These are phyloP conservation scores for Cenopis cana DNA, from an alignment of 2,888 invertebrate species.

Conservation along the genomic window DNA sequence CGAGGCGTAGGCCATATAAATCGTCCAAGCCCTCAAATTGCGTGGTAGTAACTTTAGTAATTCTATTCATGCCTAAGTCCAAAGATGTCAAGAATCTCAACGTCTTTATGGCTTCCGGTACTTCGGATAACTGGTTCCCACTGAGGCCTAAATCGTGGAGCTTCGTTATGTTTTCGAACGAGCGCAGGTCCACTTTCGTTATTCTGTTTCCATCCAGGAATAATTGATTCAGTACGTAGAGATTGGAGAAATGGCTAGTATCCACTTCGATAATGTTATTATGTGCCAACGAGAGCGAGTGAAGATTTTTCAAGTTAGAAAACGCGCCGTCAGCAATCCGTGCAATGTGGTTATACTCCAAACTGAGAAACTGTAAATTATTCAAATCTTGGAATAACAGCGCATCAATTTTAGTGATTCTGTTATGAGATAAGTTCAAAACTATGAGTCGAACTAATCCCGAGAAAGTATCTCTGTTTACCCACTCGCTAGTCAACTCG, in stretches of 20 bases:
- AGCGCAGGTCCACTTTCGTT: slow-evolving; percentile 87
- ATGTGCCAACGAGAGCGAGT: slow-evolving; percentile 89
- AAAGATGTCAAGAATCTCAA: slow-evolving; percentile 90
- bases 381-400: slow-evolving; percentile 90
- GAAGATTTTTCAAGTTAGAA: slow-evolving; percentile 90
- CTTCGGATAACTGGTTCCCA: slow-evolving; percentile 88
- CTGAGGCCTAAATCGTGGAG: slow-evolving; percentile 91
- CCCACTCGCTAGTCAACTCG: slow-evolving; percentile 91
- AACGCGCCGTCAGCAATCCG: slow-evolving; percentile 90
- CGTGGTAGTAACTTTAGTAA: slow-evolving; percentile 88
- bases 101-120: slow-evolving; percentile 89
- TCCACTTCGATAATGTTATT: slow-evolving; percentile 89
- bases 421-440: slow-evolving; percentile 90
- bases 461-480: slow-evolving; percentile 91
- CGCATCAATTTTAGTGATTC: slow-evolving; percentile 89
- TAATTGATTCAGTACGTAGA: slow-evolving; percentile 90
- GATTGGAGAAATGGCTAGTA: slow-evolving; percentile 88
- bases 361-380: slow-evolving; percentile 89
- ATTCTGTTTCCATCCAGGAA: slow-evolving; percentile 91
- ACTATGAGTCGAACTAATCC: slow-evolving; percentile 90
- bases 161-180: slow-evolving; percentile 91
- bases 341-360: slow-evolving; percentile 89
- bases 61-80: slow-evolving; percentile 93
- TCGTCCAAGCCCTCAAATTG: slow-evolving; percentile 90
- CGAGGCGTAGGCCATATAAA: slow-evolving; percentile 90